Conservation (phyloP, 2,888 invertebrate species). For the Temnothorax unifasciatus region DNA sequence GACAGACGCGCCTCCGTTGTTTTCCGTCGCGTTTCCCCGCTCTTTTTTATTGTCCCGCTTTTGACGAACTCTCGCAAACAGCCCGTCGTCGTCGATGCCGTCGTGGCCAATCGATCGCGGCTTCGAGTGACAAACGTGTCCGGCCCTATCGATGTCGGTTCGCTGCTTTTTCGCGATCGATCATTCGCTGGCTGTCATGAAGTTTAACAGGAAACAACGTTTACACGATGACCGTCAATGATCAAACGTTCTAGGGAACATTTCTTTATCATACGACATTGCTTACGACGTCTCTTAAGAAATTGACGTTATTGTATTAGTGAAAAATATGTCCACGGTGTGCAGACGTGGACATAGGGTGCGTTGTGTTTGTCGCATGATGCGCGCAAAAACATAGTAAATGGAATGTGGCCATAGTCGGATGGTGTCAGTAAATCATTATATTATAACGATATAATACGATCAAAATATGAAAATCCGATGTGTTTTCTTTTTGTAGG, state of each 20-base stretch:
- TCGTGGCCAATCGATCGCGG: constrained; percentile 54
- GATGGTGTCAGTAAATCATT: no score
- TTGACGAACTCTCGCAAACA: constrained; percentile 57
- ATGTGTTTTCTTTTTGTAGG: not conserved
- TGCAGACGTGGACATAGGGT: no score
- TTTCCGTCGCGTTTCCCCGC: constrained; percentile 8
- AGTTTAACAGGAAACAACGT: constrained; percentile 43
- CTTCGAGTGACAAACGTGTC: constrained; percentile 54
- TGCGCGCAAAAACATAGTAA: no score
- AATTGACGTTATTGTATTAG: not conserved
- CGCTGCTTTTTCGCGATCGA: constrained; percentile 50
- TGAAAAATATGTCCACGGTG: no score
- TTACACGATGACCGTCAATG: constrained; percentile 41
- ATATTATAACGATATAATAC: not conserved
- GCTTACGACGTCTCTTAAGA: not conserved
- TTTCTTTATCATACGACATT: constrained; percentile 10
- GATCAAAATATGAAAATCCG: not conserved
- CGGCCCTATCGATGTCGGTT: constrained; percentile 44
- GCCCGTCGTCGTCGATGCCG: constrained; percentile 25
- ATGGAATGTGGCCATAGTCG: no score
- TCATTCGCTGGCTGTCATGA: constrained; percentile 23
- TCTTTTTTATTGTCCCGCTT: constrained; percentile 37
- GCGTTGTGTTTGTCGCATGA: no score
- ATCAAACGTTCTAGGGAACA: not conserved
- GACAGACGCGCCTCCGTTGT: constrained; percentile 10